A percentile compares a stretch with the other conserved stretches of the same genome.
phyloP scores from a whole-genome alignment of 2,888 invertebrate genomes.

The Drosophila tripunctata region DNA sequence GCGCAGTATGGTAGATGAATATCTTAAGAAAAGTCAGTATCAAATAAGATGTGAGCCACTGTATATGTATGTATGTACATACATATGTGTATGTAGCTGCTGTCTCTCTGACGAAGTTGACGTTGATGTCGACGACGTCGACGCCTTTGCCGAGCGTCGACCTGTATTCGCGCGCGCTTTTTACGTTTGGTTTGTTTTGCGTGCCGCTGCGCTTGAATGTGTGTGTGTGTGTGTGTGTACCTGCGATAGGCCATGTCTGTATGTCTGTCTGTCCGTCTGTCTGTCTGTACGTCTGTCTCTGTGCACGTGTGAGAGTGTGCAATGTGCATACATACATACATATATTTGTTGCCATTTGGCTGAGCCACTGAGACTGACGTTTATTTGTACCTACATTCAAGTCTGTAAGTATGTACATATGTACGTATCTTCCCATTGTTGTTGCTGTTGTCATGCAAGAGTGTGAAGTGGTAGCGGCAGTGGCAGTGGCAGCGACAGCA shows the following conservation, averaged over 20 bases:
- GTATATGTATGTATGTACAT: neutral
- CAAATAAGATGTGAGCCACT: too few species aligned
- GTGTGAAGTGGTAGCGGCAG: conserved; percentile 60
- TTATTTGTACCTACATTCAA: too few species aligned
- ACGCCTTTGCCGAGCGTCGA: conserved; percentile 69
- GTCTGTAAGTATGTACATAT: too few species aligned
- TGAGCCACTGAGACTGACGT: conserved; percentile 52
- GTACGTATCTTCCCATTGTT: conserved; percentile 14
- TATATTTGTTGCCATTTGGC: conserved; percentile 72
- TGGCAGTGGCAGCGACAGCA: conserved; percentile 1
- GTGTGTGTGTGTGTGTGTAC: conserved; percentile 6
- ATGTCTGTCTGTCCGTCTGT: too few species aligned
- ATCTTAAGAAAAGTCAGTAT: too few species aligned
- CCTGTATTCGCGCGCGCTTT: conserved; percentile 80
- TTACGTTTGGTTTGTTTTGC: conserved; percentile 67
- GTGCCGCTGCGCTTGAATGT: conserved; percentile 14
- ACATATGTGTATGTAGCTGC: neutral
- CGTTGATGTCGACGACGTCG: too few species aligned
- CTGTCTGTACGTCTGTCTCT: too few species aligned
- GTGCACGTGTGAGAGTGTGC: conserved; percentile 14
- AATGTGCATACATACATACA: conserved; percentile 45
- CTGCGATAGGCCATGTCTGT: neutral
- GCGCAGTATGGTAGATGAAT: too few species aligned
- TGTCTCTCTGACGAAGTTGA: too few species aligned
- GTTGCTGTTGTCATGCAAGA: conserved; percentile 47